Conservation (phyloP, 2,888 invertebrate genomes). For the Dyspetes luteomarginatus region DNA sequence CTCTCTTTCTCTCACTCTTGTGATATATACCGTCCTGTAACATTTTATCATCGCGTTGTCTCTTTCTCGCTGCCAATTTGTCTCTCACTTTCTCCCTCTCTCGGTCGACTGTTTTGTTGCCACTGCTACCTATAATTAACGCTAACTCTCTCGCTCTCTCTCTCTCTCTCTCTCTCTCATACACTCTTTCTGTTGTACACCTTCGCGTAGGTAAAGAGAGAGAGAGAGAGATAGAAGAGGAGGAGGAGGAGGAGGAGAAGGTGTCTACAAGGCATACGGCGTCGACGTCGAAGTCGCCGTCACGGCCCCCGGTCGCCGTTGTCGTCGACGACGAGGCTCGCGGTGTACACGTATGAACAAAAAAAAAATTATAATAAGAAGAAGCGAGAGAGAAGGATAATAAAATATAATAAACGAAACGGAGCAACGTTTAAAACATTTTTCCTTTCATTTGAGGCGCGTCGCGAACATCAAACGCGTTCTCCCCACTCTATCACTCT, state of each 20-base stretch:
- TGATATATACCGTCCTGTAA: conserved; percentile 7
- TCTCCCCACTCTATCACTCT: background rate
- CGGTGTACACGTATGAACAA: conserved; percentile 30
- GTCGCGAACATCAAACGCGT: background rate
- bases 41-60: conserved; percentile 1
- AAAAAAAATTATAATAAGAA: background rate
- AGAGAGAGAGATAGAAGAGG: background rate
- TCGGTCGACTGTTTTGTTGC: background rate
- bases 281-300: conserved; percentile 39
- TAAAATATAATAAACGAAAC: background rate
- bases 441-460: background rate
- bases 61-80: background rate
- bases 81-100: background rate
- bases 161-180: too few species aligned
- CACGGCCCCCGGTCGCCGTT: conserved; percentile 38
- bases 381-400: background rate
- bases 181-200: too few species aligned
- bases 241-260: conserved; percentile 27
- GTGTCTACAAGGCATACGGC: conserved; percentile 31
- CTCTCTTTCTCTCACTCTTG: conserved; percentile 1
- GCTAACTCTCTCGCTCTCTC: too few species aligned
- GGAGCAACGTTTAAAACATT: background rate
- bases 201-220: conserved; percentile 8
- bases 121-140: background rate
- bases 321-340: conserved; percentile 46